Base-by-base conservation (phyloP, 2,888 invertebrate genomes). In the Drosophila falleni region DNA sequence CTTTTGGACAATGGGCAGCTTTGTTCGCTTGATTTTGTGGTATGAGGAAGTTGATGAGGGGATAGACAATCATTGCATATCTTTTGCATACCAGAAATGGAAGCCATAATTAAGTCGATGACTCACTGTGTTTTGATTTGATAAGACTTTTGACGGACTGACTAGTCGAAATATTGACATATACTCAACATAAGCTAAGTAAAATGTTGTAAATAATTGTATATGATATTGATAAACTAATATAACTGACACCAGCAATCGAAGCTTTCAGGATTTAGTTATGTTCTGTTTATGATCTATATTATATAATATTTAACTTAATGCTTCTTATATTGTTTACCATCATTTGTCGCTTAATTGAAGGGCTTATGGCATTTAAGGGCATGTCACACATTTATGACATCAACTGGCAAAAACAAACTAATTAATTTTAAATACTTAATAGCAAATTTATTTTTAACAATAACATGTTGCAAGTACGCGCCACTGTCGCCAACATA, bases 1-100 rank as follows among this genome's bases (percentile, higher is more conserved):
- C 42, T 55, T 61, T 56, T 46, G 68, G 67, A 85, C 89, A 86
- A 83, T 86, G 80, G 46, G 16, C 64, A 56, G 68, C 83, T 67
- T 85, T 83, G 82, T 86, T 63, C 6, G 51, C 16, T 15, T 61
- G 31, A 11, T 42, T 37, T 35, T n/a, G 26, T 16, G 19, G 19
- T 13, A 3, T 13, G 13, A 0, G 15, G 1, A 26, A 10, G 23
- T 2, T 5, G 6, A 29, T 29, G 29, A 29, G 3, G 10, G 42
- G 1, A 16, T 19, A 6, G 0, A 19, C 15, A 63, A 49, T 39
- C 47, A 53, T 60, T 37, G 26, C 54, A 63, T 68, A 63, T 74
- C 62, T 49, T 62, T 50, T 59, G 71, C 74, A 71, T 61, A 63
- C 68, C 74, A 73, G 59, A 56, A 58, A 39, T 58, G 39, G 31